Percentiles rank a stretch among this genome's conserved stretches.
Conservation (phyloP, 2,888 invertebrate species). For the Gasteruption jaculator region DNA sequence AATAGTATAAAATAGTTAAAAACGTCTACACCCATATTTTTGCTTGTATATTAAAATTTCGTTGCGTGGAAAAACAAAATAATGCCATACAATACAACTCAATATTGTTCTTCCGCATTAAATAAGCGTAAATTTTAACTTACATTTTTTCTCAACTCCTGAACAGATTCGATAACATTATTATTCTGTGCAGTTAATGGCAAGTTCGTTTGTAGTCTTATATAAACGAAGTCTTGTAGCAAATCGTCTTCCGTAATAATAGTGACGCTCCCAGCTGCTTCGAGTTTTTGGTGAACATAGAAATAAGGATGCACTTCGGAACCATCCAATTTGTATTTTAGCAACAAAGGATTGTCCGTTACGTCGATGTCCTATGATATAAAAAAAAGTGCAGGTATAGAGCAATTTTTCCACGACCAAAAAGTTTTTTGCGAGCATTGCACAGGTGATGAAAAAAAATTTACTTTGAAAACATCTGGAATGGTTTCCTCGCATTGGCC, state of each 20-base stretch:
- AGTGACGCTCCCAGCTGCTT: slow-evolving; percentile 61
- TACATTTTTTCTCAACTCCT: slow-evolving; percentile 66
- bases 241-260: slow-evolving; percentile 62
- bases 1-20: too few species aligned
- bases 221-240: slow-evolving; percentile 67
- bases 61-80: too few species aligned
- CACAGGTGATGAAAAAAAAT: too few species aligned
- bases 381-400: slow-evolving; percentile 8
- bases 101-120: too few species aligned
- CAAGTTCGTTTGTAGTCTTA: slow-evolving; percentile 64
- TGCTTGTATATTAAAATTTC: too few species aligned
- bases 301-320: slow-evolving; percentile 63
- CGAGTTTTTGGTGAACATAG: slow-evolving; percentile 68
- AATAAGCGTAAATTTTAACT: too few species aligned
- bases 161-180: slow-evolving; percentile 55
- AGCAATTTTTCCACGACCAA: slow-evolving; percentile 3
- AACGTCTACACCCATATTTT: too few species aligned
- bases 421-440: too few species aligned
- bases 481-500: slow-evolving; percentile 60
- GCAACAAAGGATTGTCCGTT: slow-evolving; percentile 73
- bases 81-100: too few species aligned
- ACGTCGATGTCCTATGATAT: slow-evolving; percentile 64
- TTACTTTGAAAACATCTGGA: slow-evolving; percentile 59
- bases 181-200: slow-evolving; percentile 63
- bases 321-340: slow-evolving; percentile 58